Evolutionary conservation across 53 echinoderm and acorn worm species (phyloP).

Genomic region (Echinarachnius parma): DNA sequence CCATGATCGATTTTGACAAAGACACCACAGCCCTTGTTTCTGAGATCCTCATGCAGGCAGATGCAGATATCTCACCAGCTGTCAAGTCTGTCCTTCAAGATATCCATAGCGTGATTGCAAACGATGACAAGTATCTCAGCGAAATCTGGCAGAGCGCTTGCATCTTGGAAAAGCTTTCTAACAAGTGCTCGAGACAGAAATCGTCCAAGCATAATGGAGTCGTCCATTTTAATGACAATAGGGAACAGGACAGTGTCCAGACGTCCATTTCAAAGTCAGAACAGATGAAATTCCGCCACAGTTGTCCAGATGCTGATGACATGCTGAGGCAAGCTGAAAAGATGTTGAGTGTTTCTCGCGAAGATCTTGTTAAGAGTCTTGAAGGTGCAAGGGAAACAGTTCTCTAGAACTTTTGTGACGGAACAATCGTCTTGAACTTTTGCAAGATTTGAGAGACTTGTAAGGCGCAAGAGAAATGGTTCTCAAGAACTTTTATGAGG

Average conservation of each 20-base stretch:
- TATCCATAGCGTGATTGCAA: constrained; percentile 74
- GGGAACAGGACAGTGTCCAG: constrained; percentile 13
- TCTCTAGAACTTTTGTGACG: constrained; percentile 23
- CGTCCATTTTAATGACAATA: constrained; percentile 37
- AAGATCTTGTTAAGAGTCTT: constrained; percentile 60
- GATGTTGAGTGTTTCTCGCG: constrained; percentile 43
- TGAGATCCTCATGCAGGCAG: constrained; percentile 45
- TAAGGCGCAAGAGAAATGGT: neutral
- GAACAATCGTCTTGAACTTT: neutral
- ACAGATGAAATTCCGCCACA: constrained; percentile 49
- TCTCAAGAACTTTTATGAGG: too few relatives aligned
- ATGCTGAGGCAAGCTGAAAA: constrained; percentile 53
- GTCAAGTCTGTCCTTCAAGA: constrained; percentile 75
- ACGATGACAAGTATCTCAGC: constrained; percentile 72
- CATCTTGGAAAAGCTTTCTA: constrained; percentile 60
- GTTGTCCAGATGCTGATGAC: constrained; percentile 54
- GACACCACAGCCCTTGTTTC: constrained; percentile 64
- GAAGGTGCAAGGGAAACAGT: constrained; percentile 64
- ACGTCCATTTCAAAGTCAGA: constrained; percentile 21
- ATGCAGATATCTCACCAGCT: constrained; percentile 73
- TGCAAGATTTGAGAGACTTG: neutral
- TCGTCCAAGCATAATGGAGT: constrained; percentile 6
- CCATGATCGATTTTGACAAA: constrained; percentile 78
- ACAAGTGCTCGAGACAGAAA: constrained; percentile 33
- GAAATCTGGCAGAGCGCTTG: constrained; percentile 77